Conservation (phyloP, 2,113 vertebrate genomes). For the Corythaeola cristata region DNA sequence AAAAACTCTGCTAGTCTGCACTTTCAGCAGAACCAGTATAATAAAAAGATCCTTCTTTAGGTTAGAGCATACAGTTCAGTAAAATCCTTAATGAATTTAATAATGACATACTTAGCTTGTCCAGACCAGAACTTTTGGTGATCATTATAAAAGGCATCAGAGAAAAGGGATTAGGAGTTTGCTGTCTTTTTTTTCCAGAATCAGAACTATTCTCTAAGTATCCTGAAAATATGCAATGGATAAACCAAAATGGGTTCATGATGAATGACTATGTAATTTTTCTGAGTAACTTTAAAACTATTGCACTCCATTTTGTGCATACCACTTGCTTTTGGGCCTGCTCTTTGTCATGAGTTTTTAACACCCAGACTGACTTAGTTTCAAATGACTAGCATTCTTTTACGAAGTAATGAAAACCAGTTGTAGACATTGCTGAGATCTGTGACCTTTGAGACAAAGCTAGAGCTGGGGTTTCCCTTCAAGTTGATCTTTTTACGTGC, state of each 20-base stretch:
- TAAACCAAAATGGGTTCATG: background rate
- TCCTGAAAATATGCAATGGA: background rate
- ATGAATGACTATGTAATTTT: background rate
- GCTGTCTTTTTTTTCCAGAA: background rate
- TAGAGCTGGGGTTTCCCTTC: background rate
- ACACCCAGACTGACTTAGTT: background rate
- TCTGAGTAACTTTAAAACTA: background rate
- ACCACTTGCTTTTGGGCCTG: background rate
- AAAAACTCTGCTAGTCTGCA: background rate
- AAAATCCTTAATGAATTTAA: background rate
- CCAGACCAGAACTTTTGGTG: background rate
- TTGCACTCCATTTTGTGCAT: background rate
- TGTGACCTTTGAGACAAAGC: background rate
- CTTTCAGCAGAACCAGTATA: background rate
- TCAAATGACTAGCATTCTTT: background rate
- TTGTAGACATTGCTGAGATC: background rate
- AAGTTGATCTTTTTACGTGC: background rate
- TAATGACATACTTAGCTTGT: background rate
- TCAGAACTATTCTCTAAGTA: background rate
- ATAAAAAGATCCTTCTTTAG: background rate
- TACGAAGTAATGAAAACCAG: background rate
- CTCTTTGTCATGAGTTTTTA: background rate
- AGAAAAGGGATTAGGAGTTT: background rate
- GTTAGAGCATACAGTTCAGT: background rate
- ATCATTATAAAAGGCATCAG: background rate